Evolutionary conservation across 2,113 vertebrate genomes (phyloP).

Genomic region (Syrrhaptes paradoxus): DNA sequence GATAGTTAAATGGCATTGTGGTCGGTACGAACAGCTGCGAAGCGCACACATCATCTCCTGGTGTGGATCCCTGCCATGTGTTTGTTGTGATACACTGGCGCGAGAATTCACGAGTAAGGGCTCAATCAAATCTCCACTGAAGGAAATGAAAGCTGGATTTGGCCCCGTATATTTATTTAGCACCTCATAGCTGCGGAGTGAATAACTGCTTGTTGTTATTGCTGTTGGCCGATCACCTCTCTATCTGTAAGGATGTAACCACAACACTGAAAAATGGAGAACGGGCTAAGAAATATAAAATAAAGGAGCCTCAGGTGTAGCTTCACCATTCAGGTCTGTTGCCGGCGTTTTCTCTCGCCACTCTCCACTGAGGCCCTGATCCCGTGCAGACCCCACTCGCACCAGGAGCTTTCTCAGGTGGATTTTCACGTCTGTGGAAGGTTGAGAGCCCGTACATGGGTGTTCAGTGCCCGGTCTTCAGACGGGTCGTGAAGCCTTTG

Average conservation of each 20-base stretch:
- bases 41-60: fast-evolving
- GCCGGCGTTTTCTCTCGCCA: not conserved
- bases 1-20: not conserved
- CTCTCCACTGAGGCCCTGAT: not conserved
- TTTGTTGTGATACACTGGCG: not conserved
- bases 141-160: not conserved
- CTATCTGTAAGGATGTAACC: not conserved
- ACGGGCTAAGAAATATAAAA: not conserved
- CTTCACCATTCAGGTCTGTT: not conserved
- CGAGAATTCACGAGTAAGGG: not conserved
- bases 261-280: not conserved
- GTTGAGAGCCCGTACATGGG: fast-evolving
- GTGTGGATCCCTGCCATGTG: not conserved
- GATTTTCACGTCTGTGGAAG: not conserved
- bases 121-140: not conserved
- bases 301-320: too few relatives aligned
- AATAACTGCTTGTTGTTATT: not conserved
- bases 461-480: fast-evolving
- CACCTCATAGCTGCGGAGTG: not conserved
- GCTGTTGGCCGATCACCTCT: not conserved
- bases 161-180: not conserved
- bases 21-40: not conserved
- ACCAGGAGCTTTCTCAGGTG: fast-evolving
- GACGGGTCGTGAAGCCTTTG: fast-evolving
- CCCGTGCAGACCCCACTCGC: fast-evolving